Evolutionary conservation across 2,113 vertebrate genomes (phyloP), one percentile per base, ranked within the genome.

Genomic region (Macrotis lagotis): DNA sequence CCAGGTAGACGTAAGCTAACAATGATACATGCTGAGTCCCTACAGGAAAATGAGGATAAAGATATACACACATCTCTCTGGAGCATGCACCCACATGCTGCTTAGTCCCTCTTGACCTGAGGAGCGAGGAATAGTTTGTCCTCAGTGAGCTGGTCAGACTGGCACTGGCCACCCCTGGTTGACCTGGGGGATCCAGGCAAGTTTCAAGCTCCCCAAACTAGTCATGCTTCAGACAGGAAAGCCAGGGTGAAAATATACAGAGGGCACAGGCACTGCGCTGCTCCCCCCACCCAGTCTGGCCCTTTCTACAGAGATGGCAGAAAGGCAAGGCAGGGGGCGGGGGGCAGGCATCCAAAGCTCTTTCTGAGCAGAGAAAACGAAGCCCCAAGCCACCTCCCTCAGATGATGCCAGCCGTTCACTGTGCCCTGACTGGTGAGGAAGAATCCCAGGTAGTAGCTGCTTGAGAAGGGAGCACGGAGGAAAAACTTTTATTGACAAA

Each of bases 1-100:
- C 5, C 89, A 53, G 53, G n/a, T 47, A 48, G 47, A 49, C 93
- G 51, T 26, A 47, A 95, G 92, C 74, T 51, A 55, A 94, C n/a
- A 44, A 53, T n/a, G 89, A 94, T 44, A 83, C 66, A 83, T 83
- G 66, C 66, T 83, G 66, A 44, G 66, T 24, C 66, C 66, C 66
- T 83, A 83, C 66, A 83, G 66, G 66, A 83, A 44, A 44, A 44
- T 22, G 37, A 44, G n/a, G 66, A 44, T 83, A 83, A 83, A 8
- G 66, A 44, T n/a, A 44, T 83, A 83, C 66, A 83, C 66, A 44
- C 6, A 24, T 44, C 37, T 83, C 55, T 66, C 66, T 83, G n/a
- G n/a, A n/a, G n/a, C 66, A 19, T 44, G 66, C 66, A 83, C 16
- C n/a, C 37, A 37, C 59, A 83, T 83, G 66, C 66, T 44, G 44